Conservation (phyloP, 2,888 invertebrate species). For the Diaphora mendica region DNA sequence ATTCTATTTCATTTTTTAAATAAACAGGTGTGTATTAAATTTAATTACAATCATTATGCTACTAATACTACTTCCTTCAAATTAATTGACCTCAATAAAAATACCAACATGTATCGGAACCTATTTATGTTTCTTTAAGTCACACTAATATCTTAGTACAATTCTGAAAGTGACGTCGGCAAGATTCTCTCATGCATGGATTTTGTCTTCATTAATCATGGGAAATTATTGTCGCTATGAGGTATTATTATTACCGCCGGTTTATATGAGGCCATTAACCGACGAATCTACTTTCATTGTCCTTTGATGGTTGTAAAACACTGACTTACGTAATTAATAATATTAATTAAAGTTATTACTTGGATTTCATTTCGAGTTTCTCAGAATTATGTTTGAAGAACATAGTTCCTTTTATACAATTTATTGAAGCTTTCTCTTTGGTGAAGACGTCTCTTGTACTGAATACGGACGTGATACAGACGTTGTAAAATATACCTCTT, state of each 20-base stretch:
- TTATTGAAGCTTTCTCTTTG: neutral
- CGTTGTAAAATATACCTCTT: too few relatives aligned
- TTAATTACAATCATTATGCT: neutral
- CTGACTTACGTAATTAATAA: constrained; percentile 17
- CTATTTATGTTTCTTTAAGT: constrained; percentile 41
- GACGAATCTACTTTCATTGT: constrained; percentile 36
- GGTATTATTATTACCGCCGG: constrained; percentile 35
- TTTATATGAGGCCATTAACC: constrained; percentile 31
- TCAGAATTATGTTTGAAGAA: neutral
- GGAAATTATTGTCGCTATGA: constrained; percentile 27
- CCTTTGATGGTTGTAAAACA: constrained; percentile 20
- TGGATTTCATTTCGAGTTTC: constrained; percentile 13
- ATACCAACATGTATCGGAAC: constrained; percentile 39
- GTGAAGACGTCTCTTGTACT: neutral
- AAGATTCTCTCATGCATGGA: constrained; percentile 22
- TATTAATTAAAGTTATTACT: constrained; percentile 24
- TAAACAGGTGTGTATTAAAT: too few relatives aligned
- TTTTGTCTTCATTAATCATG: constrained; percentile 47
- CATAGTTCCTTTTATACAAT: neutral
- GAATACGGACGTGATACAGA: neutral
- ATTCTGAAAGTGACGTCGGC: constrained; percentile 28
- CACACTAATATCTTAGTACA: constrained; percentile 10
- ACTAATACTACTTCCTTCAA: neutral
- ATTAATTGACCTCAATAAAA: neutral
- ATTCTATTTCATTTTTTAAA: too few relatives aligned